A percentile compares a stretch with the other conserved stretches of the same genome.
These are phyloP conservation scores for Tympanoctomys barrerae DNA, from an alignment of 2,797 vertebrate genomes.

Conservation along the genomic window DNA sequence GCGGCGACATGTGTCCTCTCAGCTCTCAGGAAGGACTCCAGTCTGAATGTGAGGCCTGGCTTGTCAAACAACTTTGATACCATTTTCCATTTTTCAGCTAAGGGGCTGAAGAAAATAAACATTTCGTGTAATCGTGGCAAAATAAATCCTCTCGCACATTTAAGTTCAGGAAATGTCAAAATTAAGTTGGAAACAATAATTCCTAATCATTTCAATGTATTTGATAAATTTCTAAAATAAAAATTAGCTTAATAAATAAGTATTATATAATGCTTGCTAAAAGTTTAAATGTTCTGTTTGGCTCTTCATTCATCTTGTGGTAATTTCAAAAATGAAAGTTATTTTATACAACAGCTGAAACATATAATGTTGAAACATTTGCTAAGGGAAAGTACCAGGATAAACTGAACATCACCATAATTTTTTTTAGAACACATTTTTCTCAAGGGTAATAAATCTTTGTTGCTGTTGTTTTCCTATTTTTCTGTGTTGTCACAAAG, in stretches of 20 bases:
- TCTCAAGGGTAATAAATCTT: not conserved
- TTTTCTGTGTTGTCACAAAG: slow-evolving; percentile 44
- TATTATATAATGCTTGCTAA: slow-evolving; percentile 26
- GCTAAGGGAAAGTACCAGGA: slow-evolving; percentile 26
- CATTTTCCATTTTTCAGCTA: not conserved
- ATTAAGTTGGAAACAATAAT: slow-evolving; percentile 52
- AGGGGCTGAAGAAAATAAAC: not conserved
- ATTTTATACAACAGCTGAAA: not conserved
- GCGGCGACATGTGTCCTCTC: not conserved
- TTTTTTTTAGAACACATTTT: slow-evolving; percentile 59
- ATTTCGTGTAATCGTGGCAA: not conserved
- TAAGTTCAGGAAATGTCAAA: slow-evolving; percentile 29
- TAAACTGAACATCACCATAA: slow-evolving; percentile 57
- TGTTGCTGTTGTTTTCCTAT: not conserved
- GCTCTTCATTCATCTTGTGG: slow-evolving; percentile 24
- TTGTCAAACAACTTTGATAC: not conserved
- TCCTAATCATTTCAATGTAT: slow-evolving; percentile 57
- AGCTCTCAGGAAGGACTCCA: not conserved
- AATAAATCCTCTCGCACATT: slow-evolving; percentile 13
- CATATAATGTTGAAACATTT: not conserved
- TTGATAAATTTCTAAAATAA: not conserved
- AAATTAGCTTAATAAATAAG: slow-evolving; percentile 56
- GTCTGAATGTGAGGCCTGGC: not conserved
- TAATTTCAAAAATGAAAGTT: slow-evolving; percentile 59
- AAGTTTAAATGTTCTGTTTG: slow-evolving; percentile 13